Base-by-base conservation (phyloP, 2,888 invertebrate genomes). In the Drosophila planitibia region DNA sequence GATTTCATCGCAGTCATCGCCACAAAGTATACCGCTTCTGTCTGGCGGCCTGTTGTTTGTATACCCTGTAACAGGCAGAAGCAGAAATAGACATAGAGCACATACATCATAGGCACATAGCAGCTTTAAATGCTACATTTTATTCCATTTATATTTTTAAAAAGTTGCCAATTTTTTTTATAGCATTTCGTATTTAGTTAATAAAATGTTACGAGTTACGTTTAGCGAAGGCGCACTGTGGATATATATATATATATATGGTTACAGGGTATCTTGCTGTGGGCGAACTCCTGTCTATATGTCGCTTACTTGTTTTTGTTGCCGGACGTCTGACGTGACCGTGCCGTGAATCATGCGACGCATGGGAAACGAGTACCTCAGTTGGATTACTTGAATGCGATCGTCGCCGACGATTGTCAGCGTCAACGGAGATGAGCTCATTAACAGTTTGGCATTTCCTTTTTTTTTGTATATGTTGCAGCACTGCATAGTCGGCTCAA, bases 401-500 rank as follows among this genome's bases (percentile, higher is more conserved):
- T 77, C 67, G 69, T 52, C 44, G 58, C 47, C 47, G 9, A 47
- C 47, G 47, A 16, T 51, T 53, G 58, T 4, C 28, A 35, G 35
- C 35, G 25, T 28, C 51, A 59, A 53, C 63, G 52, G 41, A 25
- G 58, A 62, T 25, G 32, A 44, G 65, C 68, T 68, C 51, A 61
- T 47, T 47, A 47, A 47, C 28, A 32, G 32, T 53, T 51, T 65
- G 47, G 19, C 63, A 65, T 47, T 71, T 37, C 68, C 49, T 65
- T 7, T 65, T 4, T 4, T 19, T 28, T 12, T 28, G 6, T 55
- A 6, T 72, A n/a, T 67, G 25, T 81, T 80, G 47, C 71, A 74
- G 71, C 74, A 39, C 63, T 71, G 52, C 62, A 51, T 70, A 76
- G 82, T 80, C 59, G 61, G 33, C 49, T 28, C 62, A 91, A 85